A percentile compares a stretch with the other conserved stretches of the same genome.
These are phyloP conservation scores for Chymomyza amoena DNA, from an alignment of 2,888 invertebrate species.

Conservation along the genomic window DNA sequence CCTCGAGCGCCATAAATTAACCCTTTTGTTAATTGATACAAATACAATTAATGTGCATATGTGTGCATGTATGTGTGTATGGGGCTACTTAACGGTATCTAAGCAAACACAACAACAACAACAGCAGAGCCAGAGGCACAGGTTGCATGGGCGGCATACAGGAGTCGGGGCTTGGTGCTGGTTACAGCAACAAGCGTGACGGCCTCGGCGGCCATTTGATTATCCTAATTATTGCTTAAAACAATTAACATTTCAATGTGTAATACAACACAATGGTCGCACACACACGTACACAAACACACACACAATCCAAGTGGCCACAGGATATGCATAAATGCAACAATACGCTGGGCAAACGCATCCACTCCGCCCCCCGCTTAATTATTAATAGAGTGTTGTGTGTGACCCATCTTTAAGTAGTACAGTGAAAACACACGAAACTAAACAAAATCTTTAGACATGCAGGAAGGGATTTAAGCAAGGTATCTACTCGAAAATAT, in stretches of 20 bases:
- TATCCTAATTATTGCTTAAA: conserved; percentile 72
- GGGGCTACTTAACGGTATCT: conserved; percentile 67
- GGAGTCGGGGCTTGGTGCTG: not conserved
- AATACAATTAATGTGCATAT: conserved; percentile 72
- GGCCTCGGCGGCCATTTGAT: conserved; percentile 57
- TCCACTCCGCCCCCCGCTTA: conserved; percentile 29
- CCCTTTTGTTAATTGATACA: conserved; percentile 79
- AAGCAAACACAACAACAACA: conserved; percentile 64
- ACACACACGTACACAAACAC: conserved; percentile 33
- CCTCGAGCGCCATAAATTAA: conserved; percentile 77
- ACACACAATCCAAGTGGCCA: conserved; percentile 20
- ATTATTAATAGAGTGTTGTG: conserved; percentile 30
- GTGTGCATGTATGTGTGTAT: conserved; percentile 24
- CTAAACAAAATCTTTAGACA: too few species aligned
- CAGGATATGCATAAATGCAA: conserved; percentile 71
- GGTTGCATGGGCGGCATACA: conserved; percentile 3
- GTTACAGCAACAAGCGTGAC: conserved; percentile 29
- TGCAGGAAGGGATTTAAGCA: too few species aligned
- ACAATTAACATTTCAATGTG: conserved; percentile 74
- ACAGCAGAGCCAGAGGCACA: conserved; percentile 24
- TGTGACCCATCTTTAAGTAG: conserved; percentile 17
- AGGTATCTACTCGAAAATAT: too few species aligned
- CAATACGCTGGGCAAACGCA: conserved; percentile 50
- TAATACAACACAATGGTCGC: conserved; percentile 59
- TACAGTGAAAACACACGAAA: not conserved